phyloP scores from a whole-genome alignment of 92 coral and sea anemone species.

The Parazoanthus atlanticus region DNA sequence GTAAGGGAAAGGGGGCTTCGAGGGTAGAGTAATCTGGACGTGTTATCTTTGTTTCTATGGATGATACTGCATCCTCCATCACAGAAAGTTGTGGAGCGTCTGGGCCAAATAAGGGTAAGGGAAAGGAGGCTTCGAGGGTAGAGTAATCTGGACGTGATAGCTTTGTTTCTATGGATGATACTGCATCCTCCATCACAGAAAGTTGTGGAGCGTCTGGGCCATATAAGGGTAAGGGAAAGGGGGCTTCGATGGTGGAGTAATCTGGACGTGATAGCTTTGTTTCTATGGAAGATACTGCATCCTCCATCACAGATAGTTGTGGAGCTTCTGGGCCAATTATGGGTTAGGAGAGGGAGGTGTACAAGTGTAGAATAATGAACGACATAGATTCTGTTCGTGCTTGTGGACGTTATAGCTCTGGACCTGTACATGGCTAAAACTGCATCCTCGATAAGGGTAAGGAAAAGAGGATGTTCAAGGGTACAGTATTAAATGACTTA shows the following conservation, averaged over 20 bases:
- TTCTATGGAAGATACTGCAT: constrained; percentile 58
- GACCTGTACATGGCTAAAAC: constrained; percentile 39
- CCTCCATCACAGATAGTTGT: constrained; percentile 73
- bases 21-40: constrained; percentile 62
- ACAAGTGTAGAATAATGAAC: too few species aligned
- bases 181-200: constrained; percentile 38
- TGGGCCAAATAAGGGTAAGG: constrained; percentile 62
- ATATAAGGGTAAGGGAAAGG: neutral
- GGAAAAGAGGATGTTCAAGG: too few species aligned
- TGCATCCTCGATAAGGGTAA: neutral
- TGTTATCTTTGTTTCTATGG: constrained; percentile 60
- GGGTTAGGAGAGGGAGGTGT: too few species aligned
- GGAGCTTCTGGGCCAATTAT: constrained; percentile 41
- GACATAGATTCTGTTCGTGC: too few species aligned
- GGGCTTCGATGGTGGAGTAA: constrained; percentile 51
- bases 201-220: constrained; percentile 52
- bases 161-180: constrained; percentile 65
- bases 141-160: constrained; percentile 60
- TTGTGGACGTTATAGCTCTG: constrained; percentile 24
- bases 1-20: constrained; percentile 56
- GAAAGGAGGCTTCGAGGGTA: constrained; percentile 48
- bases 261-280: constrained; percentile 38
- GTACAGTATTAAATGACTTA: too few species aligned
- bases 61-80: constrained; percentile 83
- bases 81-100: constrained; percentile 55